Evolutionary conservation across 2,113 vertebrate genomes (phyloP), one percentile per base, ranked within the genome.

Genomic region (Synchiropus splendidus): DNA sequence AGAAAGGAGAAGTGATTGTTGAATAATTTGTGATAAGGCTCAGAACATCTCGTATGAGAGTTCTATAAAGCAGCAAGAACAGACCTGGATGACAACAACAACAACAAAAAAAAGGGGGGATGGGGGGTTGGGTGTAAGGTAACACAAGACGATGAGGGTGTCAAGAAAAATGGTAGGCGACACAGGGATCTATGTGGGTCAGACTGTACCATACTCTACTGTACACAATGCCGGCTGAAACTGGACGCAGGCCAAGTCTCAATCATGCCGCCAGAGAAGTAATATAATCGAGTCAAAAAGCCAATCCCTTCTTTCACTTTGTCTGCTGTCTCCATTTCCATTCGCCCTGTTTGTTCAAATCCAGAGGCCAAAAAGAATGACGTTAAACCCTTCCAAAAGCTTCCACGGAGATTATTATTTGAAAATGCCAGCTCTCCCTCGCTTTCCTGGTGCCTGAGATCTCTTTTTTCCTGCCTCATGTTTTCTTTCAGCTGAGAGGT

Each of bases 401-500:
- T 67, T 73, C 70, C 53, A 54, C 52, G 55, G 68, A 73, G 67
- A 77, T 61, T 66, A 75, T 57, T 18, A 50, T 62, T 77, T 64
- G 41, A 69, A 75, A 77, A 80, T 67, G 58, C 59, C 77, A 77
- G 47, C 64, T 42, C 66, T 61, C 59, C 40, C 1, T 27, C 21
- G 21, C 45, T 45, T 39, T 31, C 33, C 27, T 4, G 4, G 21
- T 10, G 42, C 48, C 49, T 41, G 48, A 62, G 58, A 67, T 62
- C 59, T 54, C 31, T 58, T 44, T 40, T 44, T 18, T 18, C 44
- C 38, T 54, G 58, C 16, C 55, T 67, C 49, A 51, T 53, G 11
- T 57, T 72, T 73, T 82, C 61, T 70, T 67, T 65, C 58, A 59
- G 60, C 67, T 62, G 64, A 75, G 61, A 74, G 68, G 68, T 76